These are phyloP conservation scores for Eolophus roseicapilla DNA, from an alignment of 2,113 vertebrate genomes.

Conservation along the genomic window DNA sequence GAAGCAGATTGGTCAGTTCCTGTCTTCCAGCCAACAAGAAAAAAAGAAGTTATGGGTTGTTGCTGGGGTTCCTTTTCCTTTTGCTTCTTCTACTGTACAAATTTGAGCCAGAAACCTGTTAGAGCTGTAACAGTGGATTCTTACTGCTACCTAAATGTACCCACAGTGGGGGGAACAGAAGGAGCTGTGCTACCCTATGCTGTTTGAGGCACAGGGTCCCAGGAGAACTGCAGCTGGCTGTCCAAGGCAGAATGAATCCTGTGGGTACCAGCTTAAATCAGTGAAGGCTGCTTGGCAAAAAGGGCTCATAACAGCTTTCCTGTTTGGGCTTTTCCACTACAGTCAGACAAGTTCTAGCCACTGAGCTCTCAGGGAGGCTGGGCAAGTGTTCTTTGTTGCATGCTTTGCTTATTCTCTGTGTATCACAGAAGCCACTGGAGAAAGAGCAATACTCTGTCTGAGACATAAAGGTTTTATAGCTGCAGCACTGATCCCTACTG, in stretches of 20 bases:
- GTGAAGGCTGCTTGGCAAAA: not conserved
- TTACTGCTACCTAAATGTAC: not conserved
- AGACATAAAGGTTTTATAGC: not conserved
- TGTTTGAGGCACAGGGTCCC: not conserved
- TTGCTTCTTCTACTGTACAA: not conserved
- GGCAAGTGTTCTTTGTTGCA: not conserved
- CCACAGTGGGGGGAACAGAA: not conserved
- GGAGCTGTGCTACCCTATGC: not conserved
- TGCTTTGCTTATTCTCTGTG: not conserved
- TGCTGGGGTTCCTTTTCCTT: not conserved
- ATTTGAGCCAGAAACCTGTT: not conserved
- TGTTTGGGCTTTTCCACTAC: not conserved
- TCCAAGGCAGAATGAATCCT: not conserved
- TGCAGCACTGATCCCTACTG: not conserved
- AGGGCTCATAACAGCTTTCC: not conserved
- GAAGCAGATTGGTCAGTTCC: slow-evolving; percentile 59
- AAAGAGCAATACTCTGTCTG: not conserved
- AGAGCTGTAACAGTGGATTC: not conserved
- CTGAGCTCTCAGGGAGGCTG: not conserved
- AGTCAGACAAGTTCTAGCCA: not conserved
- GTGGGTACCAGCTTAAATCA: not conserved
- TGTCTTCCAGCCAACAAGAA: slow-evolving; percentile 17
- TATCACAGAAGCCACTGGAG: not conserved
- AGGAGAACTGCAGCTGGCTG: not conserved
- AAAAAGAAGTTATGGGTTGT: not conserved